A percentile compares a stretch with the other conserved stretches of the same genome.
These are phyloP conservation scores for Stenopsyche tienmushanensis DNA, from an alignment of 1,140 invertebrate species.

Conservation along the genomic window DNA sequence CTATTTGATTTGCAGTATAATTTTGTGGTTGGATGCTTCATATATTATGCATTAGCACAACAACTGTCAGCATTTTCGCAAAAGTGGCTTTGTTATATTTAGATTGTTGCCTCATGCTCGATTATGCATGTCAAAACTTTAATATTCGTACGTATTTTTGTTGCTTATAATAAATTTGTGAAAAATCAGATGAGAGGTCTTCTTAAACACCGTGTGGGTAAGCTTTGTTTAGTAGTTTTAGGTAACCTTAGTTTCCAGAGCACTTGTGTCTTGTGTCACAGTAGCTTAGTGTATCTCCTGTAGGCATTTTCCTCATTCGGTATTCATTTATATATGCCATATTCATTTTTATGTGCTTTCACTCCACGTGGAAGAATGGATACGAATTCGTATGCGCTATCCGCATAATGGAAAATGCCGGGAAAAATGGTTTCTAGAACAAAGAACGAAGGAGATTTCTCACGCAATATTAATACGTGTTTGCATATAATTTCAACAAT, in stretches of 20 bases:
- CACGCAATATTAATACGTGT: no score
- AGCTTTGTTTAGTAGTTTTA: slow-evolving; percentile 20
- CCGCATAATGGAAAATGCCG: not conserved
- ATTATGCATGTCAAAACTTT: no score
- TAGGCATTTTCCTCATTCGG: slow-evolving; percentile 34
- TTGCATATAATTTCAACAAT: no score
- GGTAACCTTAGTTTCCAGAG: slow-evolving; percentile 18
- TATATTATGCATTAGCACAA: no score
- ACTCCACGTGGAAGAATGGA: slow-evolving; percentile 26
- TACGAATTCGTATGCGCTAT: slow-evolving; percentile 5
- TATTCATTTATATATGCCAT: slow-evolving; percentile 38
- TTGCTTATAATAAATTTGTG: no score
- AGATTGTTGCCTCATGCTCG: no score
- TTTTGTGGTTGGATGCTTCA: no score
- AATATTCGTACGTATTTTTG: no score
- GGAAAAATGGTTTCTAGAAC: slow-evolving; percentile 6
- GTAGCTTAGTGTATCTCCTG: slow-evolving; percentile 23
- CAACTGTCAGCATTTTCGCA: no score
- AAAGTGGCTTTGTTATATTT: no score
- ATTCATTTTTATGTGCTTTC: slow-evolving; percentile 35
- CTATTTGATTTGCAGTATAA: no score
- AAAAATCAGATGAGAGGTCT: no score
- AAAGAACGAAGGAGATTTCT: slow-evolving; percentile 22
- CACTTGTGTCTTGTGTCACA: slow-evolving; percentile 30
- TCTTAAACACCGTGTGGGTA: not conserved